These are phyloP conservation scores for Lepidonotus clava DNA, from an alignment of 2,888 invertebrate genomes.

Conservation along the genomic window DNA sequence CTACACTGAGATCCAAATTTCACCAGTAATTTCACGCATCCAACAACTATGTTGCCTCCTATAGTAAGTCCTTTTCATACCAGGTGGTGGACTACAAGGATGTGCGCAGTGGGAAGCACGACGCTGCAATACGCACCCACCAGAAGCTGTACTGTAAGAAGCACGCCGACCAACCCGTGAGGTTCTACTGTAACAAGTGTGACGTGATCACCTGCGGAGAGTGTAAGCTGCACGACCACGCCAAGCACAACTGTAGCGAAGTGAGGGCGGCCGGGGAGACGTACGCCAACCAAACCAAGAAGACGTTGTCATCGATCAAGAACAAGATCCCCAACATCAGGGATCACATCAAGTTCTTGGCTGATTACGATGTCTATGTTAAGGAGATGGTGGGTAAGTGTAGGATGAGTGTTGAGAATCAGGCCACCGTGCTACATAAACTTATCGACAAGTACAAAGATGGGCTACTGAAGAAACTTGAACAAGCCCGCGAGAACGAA, in stretches of 20 bases:
- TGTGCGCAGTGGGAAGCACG: conserved; percentile 68
- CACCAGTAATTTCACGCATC: too few species aligned
- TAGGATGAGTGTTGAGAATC: conserved; percentile 65
- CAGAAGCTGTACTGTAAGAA: conserved; percentile 67
- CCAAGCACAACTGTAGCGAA: conserved; percentile 67
- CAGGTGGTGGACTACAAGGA: conserved; percentile 56
- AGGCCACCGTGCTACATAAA: conserved; percentile 69
- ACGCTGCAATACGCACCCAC: conserved; percentile 71
- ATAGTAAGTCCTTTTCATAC: too few species aligned
- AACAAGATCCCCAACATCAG: conserved; percentile 68
- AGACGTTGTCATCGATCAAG: conserved; percentile 68
- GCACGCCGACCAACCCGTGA: conserved; percentile 66
- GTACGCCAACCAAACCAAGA: conserved; percentile 65
- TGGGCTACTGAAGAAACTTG: conserved; percentile 63
- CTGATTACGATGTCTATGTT: conserved; percentile 65
- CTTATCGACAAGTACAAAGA: conserved; percentile 70
- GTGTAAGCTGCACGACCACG: conserved; percentile 69
- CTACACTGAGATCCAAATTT: too few species aligned
- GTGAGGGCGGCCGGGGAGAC: conserved; percentile 53
- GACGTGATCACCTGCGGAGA: conserved; percentile 7
- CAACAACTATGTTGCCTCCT: too few species aligned
- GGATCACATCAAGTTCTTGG: conserved; percentile 69
- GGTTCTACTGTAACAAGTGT: conserved; percentile 67
- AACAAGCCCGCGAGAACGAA: conserved; percentile 65
- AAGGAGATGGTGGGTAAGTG: conserved; percentile 65